Base-by-base conservation (phyloP, 2,888 invertebrate genomes). In the Watsonalla binaria region DNA sequence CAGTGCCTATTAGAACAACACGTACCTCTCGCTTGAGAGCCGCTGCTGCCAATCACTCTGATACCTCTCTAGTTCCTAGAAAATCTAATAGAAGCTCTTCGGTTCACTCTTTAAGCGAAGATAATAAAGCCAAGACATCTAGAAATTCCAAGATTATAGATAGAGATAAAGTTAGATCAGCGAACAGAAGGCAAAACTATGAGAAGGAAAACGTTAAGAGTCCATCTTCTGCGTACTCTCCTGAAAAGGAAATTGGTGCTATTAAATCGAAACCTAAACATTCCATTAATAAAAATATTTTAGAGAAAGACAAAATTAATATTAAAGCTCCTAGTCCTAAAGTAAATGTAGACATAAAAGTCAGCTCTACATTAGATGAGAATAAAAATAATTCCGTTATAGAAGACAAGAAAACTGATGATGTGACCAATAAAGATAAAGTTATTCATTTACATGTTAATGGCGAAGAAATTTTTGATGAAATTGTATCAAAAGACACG, bases 21-120 rank as follows among this genome's bases (percentile, higher is more conserved):
- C 92, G 94, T 75, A 92, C 95, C 39, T 95, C 95, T 61, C 92
- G 94, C 64, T 88, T 95, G 58, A 92, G 95, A 80, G 94, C 94
- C 56, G 93, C 94, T 55, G 93, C 93, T 45, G 78, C 90, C 54
- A 77, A 76, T 55, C 75, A 76, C 54, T 75, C 80, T n/a, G 89
- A 90, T 62, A 62, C 79, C 51, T 76, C 79, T 50, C 68, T 73
- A 39, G 74, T 77, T 53, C 72, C 79, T 58, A 84, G 78, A 69
- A 90, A 86, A 64, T 72, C 81, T 9, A 83, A 78, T 55, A 78
- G 88, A 78, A 90, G 89, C 68, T 86, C 89, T 59, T 90, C 90
- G 52, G 85, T 78, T 47, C 86, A 86, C 65, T 86, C 86, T 9
- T 68, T 88, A 47, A 62, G 80, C 63, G 90, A 87, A 66, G 87